Evolutionary conservation across 2,113 vertebrate species (phyloP), one percentile per base, ranked within the genome.

Genomic region (Machaerirhynchus nigripectus): DNA sequence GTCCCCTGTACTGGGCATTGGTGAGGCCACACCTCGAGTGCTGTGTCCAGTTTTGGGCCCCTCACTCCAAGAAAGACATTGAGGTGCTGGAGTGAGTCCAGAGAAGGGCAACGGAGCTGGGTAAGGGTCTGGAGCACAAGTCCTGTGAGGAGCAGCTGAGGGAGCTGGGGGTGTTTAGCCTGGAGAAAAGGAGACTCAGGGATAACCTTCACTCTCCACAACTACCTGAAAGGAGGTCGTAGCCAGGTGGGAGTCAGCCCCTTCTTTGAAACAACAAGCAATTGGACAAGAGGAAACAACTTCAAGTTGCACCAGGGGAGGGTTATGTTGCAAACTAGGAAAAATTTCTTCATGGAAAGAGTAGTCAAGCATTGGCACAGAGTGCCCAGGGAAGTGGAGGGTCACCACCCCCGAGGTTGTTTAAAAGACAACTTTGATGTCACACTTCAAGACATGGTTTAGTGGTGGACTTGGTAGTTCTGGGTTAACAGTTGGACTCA

Each of bases 81-180:
- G 47, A 87, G 55, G 74, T 0, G 40, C 33, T 70, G 47, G 4
- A 79, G n/a, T 0, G 6, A 27, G 47, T 47, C 4, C 65, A 70
- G 30, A 61, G 47, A 63, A 79, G 40, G n/a, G 5, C 27, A 55
- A 3, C 0, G 2, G 20, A 55, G 49, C 28, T 70, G 84, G n/a
- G 4, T 18, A n/a, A 79, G 56, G n/a, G 20, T 17, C 40, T 40
- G 20, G 26, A 64, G 75, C 56, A 79, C 10, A 9, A 15, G 42
- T 22, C 0, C 21, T 35, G 7, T 27, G 21, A 22, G 21, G 50
- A 50, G 15, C 0, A 0, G 42, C 42, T 65, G 42, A 57, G 11
- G 11, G 12, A 50, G 2, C 9, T 42, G 26, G 21, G 16, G 26
- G 1, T 22, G 17, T 19, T 64, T 3, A 33, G 6, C 8, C 7